A percentile compares a stretch with the other conserved stretches of the same genome.
Conservation (phyloP, 2,888 invertebrate genomes). For the Eristalis tenax region DNA sequence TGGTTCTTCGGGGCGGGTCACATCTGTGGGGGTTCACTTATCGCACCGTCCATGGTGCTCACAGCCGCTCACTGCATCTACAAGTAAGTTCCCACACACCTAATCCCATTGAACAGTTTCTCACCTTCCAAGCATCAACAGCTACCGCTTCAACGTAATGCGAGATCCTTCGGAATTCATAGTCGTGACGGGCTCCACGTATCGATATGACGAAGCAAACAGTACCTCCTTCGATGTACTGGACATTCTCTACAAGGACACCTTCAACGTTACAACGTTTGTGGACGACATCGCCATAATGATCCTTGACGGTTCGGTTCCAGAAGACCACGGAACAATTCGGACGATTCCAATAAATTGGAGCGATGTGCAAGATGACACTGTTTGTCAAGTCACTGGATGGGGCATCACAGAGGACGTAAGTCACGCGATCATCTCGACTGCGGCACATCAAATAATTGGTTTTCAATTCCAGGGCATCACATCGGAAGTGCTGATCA, state of each 20-base stretch:
- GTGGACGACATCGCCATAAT: constrained; percentile 73
- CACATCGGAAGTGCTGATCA: constrained; percentile 38
- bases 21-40: constrained; percentile 77
- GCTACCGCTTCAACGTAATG: constrained; percentile 32
- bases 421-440: not conserved
- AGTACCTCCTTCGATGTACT: constrained; percentile 65
- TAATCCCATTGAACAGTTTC: not conserved
- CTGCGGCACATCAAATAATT: not conserved
- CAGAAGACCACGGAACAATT: constrained; percentile 51
- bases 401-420: constrained; percentile 75
- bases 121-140: not conserved
- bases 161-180: constrained; percentile 68
- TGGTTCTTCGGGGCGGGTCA: constrained; percentile 78
- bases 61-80: constrained; percentile 75
- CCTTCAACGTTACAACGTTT: constrained; percentile 68
- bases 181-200: constrained; percentile 73
- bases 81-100: constrained; percentile 68
- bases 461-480: constrained; percentile 10
- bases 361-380: constrained; percentile 47
- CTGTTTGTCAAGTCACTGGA: constrained; percentile 73
- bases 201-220: constrained; percentile 61
- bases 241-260: constrained; percentile 51
- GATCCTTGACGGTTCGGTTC: constrained; percentile 71
- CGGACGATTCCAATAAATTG: constrained; percentile 71
- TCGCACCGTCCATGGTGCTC: constrained; percentile 74